phyloP scores from a whole-genome alignment of 2,113 vertebrate genomes.

The Sinocyclocheilus anshuiensis region DNA sequence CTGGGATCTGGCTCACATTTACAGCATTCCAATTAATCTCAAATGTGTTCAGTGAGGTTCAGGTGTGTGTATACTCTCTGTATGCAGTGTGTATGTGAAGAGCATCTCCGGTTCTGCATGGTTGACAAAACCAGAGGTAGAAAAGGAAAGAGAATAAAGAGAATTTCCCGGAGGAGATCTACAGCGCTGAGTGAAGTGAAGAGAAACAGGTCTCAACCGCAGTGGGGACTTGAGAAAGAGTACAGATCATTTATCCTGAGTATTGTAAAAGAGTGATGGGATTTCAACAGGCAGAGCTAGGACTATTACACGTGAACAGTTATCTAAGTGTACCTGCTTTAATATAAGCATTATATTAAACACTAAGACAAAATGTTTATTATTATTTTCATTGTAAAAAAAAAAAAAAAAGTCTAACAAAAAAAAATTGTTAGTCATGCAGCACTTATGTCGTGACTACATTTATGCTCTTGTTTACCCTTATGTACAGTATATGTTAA shows the following conservation, averaged over 20 bases:
- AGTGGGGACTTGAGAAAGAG: constrained; percentile 11
- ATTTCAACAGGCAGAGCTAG: background rate
- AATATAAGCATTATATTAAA: background rate
- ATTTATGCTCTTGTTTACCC: too few relatives aligned
- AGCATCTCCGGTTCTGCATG: constrained; percentile 47
- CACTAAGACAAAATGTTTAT: background rate
- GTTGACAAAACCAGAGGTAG: constrained; percentile 1
- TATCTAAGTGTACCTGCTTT: background rate
- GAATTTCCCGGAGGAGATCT: constrained; percentile 11
- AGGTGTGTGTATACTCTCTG: constrained; percentile 25
- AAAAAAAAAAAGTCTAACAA: background rate
- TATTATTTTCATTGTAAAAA: background rate
- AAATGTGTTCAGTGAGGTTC: background rate
- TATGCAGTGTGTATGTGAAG: constrained; percentile 26
- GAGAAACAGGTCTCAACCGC: constrained; percentile 13
- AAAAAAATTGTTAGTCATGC: background rate
- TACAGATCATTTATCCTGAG: constrained; percentile 14
- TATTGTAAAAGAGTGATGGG: background rate
- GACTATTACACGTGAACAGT: background rate
- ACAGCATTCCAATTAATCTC: background rate
- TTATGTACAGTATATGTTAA: background rate
- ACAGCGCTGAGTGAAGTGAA: constrained; percentile 10
- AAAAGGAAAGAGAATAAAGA: constrained; percentile 13
- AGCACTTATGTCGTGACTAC: background rate
- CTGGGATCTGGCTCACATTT: background rate